phyloP scores from a whole-genome alignment of 2,797 vertebrate species.

The Clangula hyemalis region DNA sequence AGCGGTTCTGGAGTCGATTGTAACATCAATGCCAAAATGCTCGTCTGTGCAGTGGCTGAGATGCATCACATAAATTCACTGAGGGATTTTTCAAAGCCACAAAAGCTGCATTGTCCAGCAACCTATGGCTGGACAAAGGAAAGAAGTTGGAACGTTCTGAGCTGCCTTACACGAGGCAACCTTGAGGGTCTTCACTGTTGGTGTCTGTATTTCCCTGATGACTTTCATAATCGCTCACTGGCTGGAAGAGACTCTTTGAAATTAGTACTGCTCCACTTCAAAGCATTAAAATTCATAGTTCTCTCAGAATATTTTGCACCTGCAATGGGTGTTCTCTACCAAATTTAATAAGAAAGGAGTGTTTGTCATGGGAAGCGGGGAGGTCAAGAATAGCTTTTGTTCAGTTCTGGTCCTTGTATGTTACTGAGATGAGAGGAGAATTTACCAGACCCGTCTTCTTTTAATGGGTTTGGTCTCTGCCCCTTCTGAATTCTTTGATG shows the following conservation, averaged over 20 bases:
- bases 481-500: neutral
- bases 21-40: neutral
- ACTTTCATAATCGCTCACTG: slow-evolving; percentile 1
- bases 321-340: neutral
- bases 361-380: neutral
- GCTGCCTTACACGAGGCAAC: neutral
- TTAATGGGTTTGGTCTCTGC: neutral
- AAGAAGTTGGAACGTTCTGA: neutral
- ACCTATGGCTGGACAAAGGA: neutral
- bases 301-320: neutral
- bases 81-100: neutral
- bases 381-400: neutral
- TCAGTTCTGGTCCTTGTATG: neutral
- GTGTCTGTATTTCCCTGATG: neutral
- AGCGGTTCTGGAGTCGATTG: neutral
- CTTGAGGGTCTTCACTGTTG: neutral
- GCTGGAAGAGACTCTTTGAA: neutral
- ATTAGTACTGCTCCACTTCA: neutral
- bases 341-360: neutral
- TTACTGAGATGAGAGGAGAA: neutral
- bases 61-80: neutral
- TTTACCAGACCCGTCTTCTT: neutral
- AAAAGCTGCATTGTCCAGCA: neutral
- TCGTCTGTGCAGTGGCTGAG: neutral
- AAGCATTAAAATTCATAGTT: neutral